Base-by-base conservation (phyloP, 2,797 vertebrate species). In the Acrocephalus scirpaceus region DNA sequence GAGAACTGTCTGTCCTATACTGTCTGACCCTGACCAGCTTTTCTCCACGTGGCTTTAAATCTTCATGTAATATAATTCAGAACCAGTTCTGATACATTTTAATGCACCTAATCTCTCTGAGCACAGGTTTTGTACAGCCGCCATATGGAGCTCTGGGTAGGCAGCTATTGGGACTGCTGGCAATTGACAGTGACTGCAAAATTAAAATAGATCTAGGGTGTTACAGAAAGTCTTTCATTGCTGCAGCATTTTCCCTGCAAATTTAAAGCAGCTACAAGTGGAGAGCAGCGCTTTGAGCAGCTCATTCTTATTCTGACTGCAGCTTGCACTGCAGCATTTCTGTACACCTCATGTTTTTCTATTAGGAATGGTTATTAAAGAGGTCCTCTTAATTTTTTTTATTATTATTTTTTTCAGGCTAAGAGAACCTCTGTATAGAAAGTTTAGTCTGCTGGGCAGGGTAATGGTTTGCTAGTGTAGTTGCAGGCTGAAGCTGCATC, bases 61-160 rank as follows among this genome's bases (percentile, higher is more conserved):
- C 96, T 97, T 96, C 69, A 42, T 97, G 93, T 97, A 95, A 85
- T 93, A 38, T 95, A 96, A 95, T 97, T 97, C 89, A 34, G 92
- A 92, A 88, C 84, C 72, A 85, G 78, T 96, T 97, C 92, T 92
- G 96, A 95, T 97, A 94, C 94, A 97, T 97, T 97, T 97, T 97
- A 97, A 97, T 96, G 94, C 79, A 92, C 66, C 86, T 96, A 95
- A 97, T 97, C 97, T 97, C 94, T 91, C 85, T 42, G 90, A 95
- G 95, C 90, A 50, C 65, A 70, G 91, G 92, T 94, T 96, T 96
- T 90, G 86, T 93, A 75, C 50, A 95, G 71, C 62, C 44, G 50
- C 72, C 50, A 17, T 50, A 45, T 34, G 7, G 77, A 86, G 84
- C 92, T 91, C 91, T 76, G 92, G 86, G 25, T 80, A 92, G 94